Evolutionary conservation across 2,888 invertebrate genomes (phyloP).

Genomic region (Rotaria sp.): DNA sequence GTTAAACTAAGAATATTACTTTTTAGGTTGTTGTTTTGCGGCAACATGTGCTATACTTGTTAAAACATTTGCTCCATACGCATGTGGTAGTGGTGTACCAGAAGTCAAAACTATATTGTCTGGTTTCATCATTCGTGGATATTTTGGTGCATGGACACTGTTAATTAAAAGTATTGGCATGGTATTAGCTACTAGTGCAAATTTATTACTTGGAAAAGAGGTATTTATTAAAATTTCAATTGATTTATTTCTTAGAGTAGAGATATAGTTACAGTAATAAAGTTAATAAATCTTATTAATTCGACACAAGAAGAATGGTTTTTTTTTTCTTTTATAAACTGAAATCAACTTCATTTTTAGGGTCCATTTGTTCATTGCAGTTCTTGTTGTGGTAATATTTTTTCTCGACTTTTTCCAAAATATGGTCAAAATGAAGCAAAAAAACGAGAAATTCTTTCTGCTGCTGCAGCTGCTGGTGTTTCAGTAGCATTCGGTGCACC

Average conservation of each 20-base stretch:
- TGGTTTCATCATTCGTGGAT: constrained; percentile 94
- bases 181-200: constrained; percentile 89
- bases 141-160: constrained; percentile 96
- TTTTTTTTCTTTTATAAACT: constrained; percentile 58
- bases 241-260: no score
- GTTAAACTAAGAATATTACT: constrained; percentile 85
- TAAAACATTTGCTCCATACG: constrained; percentile 95
- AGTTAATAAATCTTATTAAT: no score
- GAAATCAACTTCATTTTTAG: constrained; percentile 65
- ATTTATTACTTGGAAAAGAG: constrained; percentile 90
- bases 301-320: no score
- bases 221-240: not conserved
- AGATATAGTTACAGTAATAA: no score
- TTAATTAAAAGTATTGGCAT: constrained; percentile 68
- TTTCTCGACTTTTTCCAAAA: constrained; percentile 94
- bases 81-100: constrained; percentile 95
- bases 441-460: constrained; percentile 94
- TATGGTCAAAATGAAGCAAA: constrained; percentile 98
- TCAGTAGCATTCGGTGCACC: constrained; percentile 98
- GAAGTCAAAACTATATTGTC: constrained; percentile 77
- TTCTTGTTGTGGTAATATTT: constrained; percentile 84
- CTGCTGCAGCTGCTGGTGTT: constrained; percentile 94
- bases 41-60: constrained; percentile 85
- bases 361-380: constrained; percentile 99
- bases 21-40: constrained; percentile 90